Evolutionary conservation across 2,888 invertebrate genomes (phyloP).

Genomic region (Chrysomela aeneicollis): DNA sequence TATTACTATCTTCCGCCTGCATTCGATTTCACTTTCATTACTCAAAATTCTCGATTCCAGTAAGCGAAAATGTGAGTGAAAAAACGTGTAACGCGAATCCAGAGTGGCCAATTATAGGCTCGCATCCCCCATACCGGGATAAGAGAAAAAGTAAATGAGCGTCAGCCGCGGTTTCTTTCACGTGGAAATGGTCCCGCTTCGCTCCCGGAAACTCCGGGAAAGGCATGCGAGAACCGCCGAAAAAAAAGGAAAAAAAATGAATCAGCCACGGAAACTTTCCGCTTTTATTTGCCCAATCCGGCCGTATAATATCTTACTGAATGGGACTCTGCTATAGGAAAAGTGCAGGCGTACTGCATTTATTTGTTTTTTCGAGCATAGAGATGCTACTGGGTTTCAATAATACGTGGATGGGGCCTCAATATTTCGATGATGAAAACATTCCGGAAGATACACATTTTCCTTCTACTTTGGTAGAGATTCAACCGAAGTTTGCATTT

Average conservation of each 20-base stretch:
- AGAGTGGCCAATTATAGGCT: neutral
- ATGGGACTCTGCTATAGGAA: neutral
- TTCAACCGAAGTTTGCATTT: too few relatives aligned
- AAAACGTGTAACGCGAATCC: slow-evolving; percentile 1
- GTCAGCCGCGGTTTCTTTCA: neutral
- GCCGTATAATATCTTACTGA: neutral
- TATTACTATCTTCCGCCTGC: too few relatives aligned
- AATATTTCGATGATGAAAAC: too few relatives aligned
- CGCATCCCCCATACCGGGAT: neutral
- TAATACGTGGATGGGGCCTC: too few relatives aligned
- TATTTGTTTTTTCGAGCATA: too few relatives aligned
- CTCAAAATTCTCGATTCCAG: too few relatives aligned
- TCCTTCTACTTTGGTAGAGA: too few relatives aligned
- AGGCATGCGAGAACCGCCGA: neutral
- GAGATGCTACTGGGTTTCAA: too few relatives aligned
- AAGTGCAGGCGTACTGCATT: neutral
- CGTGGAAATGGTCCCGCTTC: neutral
- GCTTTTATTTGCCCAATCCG: neutral
- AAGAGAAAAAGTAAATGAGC: neutral
- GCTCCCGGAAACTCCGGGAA: neutral
- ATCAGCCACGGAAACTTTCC: neutral
- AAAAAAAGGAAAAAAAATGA: neutral
- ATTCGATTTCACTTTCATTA: too few relatives aligned
- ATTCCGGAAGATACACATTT: too few relatives aligned
- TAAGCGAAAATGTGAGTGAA: neutral